These are phyloP conservation scores for Sipha flava DNA, from an alignment of 1,140 invertebrate species.

Conservation along the genomic window DNA sequence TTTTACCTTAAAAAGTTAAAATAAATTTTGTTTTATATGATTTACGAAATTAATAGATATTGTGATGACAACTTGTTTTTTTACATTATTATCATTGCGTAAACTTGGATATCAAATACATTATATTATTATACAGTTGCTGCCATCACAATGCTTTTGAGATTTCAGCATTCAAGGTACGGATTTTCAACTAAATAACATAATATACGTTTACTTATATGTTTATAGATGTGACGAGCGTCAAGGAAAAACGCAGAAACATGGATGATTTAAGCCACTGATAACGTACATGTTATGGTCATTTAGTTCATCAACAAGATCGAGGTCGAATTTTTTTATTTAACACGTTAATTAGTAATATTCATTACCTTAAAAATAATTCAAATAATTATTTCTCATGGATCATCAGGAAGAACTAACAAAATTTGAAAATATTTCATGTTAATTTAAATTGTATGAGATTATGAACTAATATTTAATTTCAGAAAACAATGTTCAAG, in stretches of 20 bases:
- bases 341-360: not conserved
- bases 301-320: not conserved
- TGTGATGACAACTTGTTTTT: too few species aligned
- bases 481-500: too few species aligned
- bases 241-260: not conserved
- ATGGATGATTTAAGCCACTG: not conserved
- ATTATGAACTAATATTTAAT: too few species aligned
- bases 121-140: not conserved
- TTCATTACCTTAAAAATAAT: not conserved
- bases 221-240: not conserved
- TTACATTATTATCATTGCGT: too few species aligned
- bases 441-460: too few species aligned
- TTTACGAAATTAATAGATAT: too few species aligned
- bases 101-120: not conserved
- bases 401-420: not conserved
- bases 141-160: not conserved
- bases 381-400: not conserved
- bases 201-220: not conserved
- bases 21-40: too few species aligned
- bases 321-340: constrained; percentile 3
- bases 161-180: not conserved
- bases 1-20: too few species aligned
- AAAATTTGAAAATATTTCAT: not conserved
- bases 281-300: not conserved
- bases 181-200: not conserved